phyloP scores from a whole-genome alignment of 2,888 invertebrate genomes.

The Platerodrilus igneus region DNA sequence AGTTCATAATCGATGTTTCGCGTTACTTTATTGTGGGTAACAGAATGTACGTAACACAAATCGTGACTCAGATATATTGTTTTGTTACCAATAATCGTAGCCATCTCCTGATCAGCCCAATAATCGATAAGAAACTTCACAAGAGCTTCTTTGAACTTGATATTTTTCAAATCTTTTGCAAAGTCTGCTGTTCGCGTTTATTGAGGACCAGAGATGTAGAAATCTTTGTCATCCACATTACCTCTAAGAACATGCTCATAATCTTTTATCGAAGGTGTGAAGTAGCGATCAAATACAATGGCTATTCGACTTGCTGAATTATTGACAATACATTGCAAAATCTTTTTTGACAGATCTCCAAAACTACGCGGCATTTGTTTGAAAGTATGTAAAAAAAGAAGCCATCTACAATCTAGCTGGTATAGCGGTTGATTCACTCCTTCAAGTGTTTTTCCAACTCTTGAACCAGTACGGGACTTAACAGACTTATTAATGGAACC shows the following conservation, averaged over 20 bases:
- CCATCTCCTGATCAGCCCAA: slow-evolving; percentile 32
- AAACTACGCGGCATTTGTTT: slow-evolving; percentile 25
- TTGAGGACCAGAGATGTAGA: slow-evolving; percentile 19
- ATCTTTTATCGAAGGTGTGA: slow-evolving; percentile 31
- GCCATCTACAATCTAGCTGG: slow-evolving; percentile 22
- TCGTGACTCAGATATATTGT: slow-evolving; percentile 26
- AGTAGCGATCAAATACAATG: slow-evolving; percentile 28
- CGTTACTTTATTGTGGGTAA: slow-evolving; percentile 17
- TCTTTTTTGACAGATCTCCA: slow-evolving; percentile 30
- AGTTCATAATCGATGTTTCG: slow-evolving; percentile 16
- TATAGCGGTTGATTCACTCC: slow-evolving; percentile 22
- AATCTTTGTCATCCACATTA: slow-evolving; percentile 18
- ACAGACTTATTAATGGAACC: slow-evolving; percentile 29
- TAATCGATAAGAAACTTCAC: slow-evolving; percentile 33
- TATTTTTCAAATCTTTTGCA: slow-evolving; percentile 20
- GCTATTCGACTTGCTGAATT: slow-evolving; percentile 18
- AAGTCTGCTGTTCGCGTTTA: slow-evolving; percentile 23
- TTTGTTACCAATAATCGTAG: slow-evolving; percentile 29
- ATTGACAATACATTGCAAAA: slow-evolving; percentile 27
- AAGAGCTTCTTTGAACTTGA: slow-evolving; percentile 28
- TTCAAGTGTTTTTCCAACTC: slow-evolving; percentile 26
- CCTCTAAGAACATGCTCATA: slow-evolving; percentile 26
- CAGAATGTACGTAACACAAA: slow-evolving; percentile 22
- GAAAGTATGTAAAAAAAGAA: slow-evolving; percentile 1
- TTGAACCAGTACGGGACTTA: slow-evolving; percentile 28